Conservation (phyloP, 1,140 invertebrate genomes). For the Branchinecta lindahli region DNA sequence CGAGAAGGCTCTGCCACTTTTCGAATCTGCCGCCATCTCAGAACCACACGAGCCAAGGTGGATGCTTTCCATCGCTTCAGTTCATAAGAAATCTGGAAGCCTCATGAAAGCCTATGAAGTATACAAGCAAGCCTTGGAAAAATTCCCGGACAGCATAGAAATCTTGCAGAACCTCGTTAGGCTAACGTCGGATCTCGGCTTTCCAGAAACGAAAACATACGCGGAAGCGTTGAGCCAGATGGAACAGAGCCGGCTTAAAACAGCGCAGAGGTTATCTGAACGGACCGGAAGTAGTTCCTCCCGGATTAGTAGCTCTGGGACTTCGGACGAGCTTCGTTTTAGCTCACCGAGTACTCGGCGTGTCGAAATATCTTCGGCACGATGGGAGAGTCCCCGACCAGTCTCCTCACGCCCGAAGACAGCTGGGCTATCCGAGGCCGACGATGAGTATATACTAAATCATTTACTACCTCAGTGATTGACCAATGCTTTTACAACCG, state of each 20-base stretch:
- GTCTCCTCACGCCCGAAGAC: not conserved
- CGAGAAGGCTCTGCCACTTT: slow-evolving; percentile 76
- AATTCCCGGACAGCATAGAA: slow-evolving; percentile 71
- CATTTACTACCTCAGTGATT: not conserved
- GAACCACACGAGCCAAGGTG: slow-evolving; percentile 71
- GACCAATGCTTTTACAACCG: too few species aligned
- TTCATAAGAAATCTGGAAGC: slow-evolving; percentile 62
- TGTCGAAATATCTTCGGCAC: not conserved
- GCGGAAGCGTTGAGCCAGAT: not conserved
- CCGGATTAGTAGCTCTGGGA: not conserved
- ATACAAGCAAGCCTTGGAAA: slow-evolving; percentile 55
- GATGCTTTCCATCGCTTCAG: slow-evolving; percentile 67
- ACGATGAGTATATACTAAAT: not conserved
- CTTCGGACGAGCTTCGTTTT: not conserved
- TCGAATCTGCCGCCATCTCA: slow-evolving; percentile 70
- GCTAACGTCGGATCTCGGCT: not conserved
- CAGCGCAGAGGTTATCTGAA: not conserved
- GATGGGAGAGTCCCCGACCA: not conserved
- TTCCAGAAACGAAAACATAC: not conserved
- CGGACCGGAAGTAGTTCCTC: not conserved
- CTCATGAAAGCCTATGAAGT: slow-evolving; percentile 63
- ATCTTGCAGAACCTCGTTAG: not conserved
- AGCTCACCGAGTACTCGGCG: not conserved
- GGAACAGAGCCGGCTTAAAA: not conserved
- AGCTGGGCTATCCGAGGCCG: not conserved